phyloP scores from a whole-genome alignment of 1,140 invertebrate species.

The Aphaenogaster ashmeadi region DNA sequence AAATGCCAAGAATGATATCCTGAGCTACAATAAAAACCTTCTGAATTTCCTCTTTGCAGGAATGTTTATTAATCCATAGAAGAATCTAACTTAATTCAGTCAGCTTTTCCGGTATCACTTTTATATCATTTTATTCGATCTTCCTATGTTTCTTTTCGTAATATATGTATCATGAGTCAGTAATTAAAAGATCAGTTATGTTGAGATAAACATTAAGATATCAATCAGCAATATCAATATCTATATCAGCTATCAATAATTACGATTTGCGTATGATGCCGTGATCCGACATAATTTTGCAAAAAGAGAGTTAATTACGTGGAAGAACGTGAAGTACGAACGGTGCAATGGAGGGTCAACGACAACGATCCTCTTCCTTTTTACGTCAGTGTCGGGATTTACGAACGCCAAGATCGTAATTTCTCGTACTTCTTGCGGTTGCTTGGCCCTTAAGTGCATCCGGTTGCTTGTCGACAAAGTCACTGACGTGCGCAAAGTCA shows the following conservation, averaged over 20 bases:
- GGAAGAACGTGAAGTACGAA: conserved; percentile 7
- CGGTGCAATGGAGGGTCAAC: conserved; percentile 14
- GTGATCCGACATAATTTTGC: not conserved
- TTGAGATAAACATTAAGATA: not conserved
- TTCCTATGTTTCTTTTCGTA: not conserved
- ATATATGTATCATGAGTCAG: not conserved
- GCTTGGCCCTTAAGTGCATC: conserved; percentile 22
- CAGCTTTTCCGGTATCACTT: not conserved
- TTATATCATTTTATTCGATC: not conserved
- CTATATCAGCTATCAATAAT: not conserved
- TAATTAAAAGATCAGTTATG: not conserved
- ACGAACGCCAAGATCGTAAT: conserved; percentile 28
- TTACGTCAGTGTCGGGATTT: conserved; percentile 29
- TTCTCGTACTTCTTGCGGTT: conserved; percentile 26
- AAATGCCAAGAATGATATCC: not conserved
- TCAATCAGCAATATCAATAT: not conserved
- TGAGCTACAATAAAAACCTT: not conserved
- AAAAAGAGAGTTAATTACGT: conserved; percentile 9
- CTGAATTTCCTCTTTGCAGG: not conserved
- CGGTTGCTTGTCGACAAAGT: conserved; percentile 12
- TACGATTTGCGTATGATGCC: not conserved
- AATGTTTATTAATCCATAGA: not conserved
- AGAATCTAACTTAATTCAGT: not conserved
- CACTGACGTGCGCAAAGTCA: not conserved
- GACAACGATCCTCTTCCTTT: conserved; percentile 47